These are phyloP conservation scores for Agapostemon virescens DNA, from an alignment of 2,888 invertebrate genomes.

Conservation along the genomic window DNA sequence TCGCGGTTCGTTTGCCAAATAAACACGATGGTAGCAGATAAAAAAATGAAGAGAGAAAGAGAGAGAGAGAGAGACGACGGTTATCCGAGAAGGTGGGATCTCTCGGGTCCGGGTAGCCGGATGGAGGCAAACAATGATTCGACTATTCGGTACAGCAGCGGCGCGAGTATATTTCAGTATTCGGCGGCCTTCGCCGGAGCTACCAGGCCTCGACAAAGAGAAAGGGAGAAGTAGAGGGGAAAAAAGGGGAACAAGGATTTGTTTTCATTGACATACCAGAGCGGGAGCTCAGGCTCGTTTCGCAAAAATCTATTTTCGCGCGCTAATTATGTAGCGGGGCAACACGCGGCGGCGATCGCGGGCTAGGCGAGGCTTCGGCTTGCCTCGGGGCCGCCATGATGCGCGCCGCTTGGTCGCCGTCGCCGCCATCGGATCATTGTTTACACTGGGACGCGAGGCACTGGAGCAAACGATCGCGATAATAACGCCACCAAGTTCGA, in stretches of 20 bases:
- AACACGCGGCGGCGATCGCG: conserved; percentile 7
- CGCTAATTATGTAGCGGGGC: conserved; percentile 56
- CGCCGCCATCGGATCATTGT: conserved; percentile 50
- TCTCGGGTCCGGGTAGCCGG: conserved; percentile 12
- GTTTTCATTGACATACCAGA: conserved; percentile 66
- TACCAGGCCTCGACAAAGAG: conserved; percentile 60
- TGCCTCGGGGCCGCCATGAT: not conserved
- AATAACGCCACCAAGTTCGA: conserved; percentile 61
- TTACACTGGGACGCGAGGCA: conserved; percentile 44
- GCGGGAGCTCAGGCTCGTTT: conserved; percentile 55
- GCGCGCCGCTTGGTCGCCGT: conserved; percentile 43
- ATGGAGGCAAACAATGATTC: conserved; percentile 66
- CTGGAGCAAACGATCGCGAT: conserved; percentile 53
- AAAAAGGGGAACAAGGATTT: conserved; percentile 63
- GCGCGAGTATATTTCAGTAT: conserved; percentile 59
- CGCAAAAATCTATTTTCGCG: conserved; percentile 66
- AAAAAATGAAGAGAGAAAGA: too few relatives aligned
- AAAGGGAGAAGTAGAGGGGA: conserved; percentile 51
- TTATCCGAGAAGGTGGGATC: conserved; percentile 31
- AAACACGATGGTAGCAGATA: conserved; percentile 9
- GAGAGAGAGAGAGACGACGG: too few relatives aligned
- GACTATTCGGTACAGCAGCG: conserved; percentile 49
- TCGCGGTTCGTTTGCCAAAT: not conserved
- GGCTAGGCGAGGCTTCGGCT: not conserved
- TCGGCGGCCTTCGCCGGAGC: conserved; percentile 63